Base-by-base conservation (phyloP, 2,888 invertebrate species). In the Diaprepes abbreviatus region DNA sequence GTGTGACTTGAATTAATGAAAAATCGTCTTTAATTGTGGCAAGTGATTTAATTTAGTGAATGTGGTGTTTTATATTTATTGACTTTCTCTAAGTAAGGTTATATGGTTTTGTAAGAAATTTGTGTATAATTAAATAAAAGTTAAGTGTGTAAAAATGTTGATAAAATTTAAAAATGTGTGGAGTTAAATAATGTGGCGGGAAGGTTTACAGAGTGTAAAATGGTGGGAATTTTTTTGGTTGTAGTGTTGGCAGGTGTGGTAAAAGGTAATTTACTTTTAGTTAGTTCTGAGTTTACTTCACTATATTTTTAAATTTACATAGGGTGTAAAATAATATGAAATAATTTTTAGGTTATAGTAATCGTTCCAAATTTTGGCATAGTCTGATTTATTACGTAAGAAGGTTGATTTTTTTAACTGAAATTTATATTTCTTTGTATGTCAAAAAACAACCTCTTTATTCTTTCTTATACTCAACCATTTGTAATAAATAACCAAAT, bases 241-340 rank as follows among this genome's bases (percentile, higher is more conserved):
- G 24, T 52, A 7, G 16, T 63, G 14, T 9, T 60, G 60, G 28
- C 14, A 16, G 4, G 12, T 36, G 5, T 63, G 0, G 6, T 16
- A 19, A 40, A 63, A 36, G 16, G 63, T 63, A 43, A 63, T 54
- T 63, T n/a, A n/a, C n/a, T n/a, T n/a, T n/a, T n/a, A n/a, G n/a
- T n/a, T n/a, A n/a, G n/a, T n/a, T n/a, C n/a, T n/a, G n/a, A n/a
- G n/a, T n/a, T n/a, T n/a, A n/a, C n/a, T n/a, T n/a, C n/a, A n/a
- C n/a, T n/a, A n/a, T n/a, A n/a, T n/a, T n/a, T n/a, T n/a, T n/a
- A n/a, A n/a, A n/a, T n/a, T n/a, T n/a, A n/a, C n/a, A n/a, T n/a
- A n/a, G n/a, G n/a, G n/a, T n/a, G n/a, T n/a, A n/a, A n/a, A n/a
- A n/a, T n/a, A n/a, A n/a, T n/a, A n/a, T n/a, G n/a, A n/a, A n/a